These are phyloP conservation scores for Anabacerthia variegaticeps DNA, from an alignment of 2,797 vertebrate genomes.

Conservation along the genomic window DNA sequence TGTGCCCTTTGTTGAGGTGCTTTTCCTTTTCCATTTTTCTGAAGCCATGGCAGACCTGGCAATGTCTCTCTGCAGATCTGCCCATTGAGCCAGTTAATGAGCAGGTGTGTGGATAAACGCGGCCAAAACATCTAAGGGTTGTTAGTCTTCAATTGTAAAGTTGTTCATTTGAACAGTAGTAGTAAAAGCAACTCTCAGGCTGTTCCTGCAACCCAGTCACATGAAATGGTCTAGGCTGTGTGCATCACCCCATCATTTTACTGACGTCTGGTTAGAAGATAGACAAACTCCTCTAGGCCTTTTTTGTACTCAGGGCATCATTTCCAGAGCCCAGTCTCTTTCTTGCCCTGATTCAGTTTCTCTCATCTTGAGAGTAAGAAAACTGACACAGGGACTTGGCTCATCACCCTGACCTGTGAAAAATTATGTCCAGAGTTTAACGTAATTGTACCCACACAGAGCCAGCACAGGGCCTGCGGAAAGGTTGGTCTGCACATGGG, in stretches of 20 bases:
- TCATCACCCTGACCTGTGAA: background rate
- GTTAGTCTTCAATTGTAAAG: background rate
- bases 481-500: accelerated
- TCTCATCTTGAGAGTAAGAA: background rate
- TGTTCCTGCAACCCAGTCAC: accelerated
- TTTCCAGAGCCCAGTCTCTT: background rate
- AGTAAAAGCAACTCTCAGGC: background rate
- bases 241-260: background rate
- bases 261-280: background rate
- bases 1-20: background rate
- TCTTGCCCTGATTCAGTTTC: accelerated
- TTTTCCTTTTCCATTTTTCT: background rate
- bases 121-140: background rate
- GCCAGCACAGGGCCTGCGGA: accelerated
- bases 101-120: background rate
- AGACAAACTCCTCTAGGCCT: background rate
- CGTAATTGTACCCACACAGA: background rate
- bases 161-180: background rate
- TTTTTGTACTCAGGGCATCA: background rate
- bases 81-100: background rate
- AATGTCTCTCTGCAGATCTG: background rate
- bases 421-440: background rate
- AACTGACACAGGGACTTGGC: background rate
- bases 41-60: background rate
- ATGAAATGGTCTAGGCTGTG: background rate